Conservation (phyloP, 2,888 invertebrate genomes). For the Limnephilus rhombicus region DNA sequence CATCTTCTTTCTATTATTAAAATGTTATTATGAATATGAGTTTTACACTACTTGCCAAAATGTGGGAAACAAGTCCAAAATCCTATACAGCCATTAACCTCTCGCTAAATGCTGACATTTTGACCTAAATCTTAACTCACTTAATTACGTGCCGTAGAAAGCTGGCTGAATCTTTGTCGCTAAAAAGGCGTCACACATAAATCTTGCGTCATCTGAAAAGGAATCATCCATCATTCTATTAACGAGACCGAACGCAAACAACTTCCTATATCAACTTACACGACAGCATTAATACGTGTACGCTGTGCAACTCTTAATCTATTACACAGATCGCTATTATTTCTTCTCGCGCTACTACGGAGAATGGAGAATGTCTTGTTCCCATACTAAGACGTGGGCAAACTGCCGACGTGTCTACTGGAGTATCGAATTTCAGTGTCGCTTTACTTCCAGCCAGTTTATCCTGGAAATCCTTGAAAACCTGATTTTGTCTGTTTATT, state of each 20-base stretch:
- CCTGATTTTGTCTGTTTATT: not conserved
- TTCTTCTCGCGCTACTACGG: not conserved
- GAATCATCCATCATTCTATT: not conserved
- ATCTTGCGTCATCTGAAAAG: not conserved
- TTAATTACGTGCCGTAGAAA: not conserved
- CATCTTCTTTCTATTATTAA: not conserved
- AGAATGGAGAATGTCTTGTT: conserved; percentile 10
- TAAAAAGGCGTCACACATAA: not conserved
- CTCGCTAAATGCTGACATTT: not conserved
- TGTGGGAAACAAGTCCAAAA: not conserved
- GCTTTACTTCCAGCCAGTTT: conserved; percentile 5
- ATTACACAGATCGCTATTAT: conserved; percentile 35
- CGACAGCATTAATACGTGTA: conserved; percentile 23
- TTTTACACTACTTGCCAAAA: not conserved
- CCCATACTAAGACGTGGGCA: not conserved
- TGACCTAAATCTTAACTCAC: not conserved
- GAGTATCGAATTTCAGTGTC: conserved; percentile 34
- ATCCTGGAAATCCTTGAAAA: conserved; percentile 41
- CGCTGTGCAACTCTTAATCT: conserved; percentile 21
- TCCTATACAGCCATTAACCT: not conserved
- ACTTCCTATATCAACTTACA: conserved; percentile 28
- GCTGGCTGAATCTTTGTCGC: not conserved
- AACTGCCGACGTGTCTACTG: conserved; percentile 11
- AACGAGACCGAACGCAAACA: not conserved
- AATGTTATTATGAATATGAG: too few species aligned